These are phyloP conservation scores for Neotoma lepida DNA, from an alignment of 2,113 vertebrate species.

Conservation along the genomic window DNA sequence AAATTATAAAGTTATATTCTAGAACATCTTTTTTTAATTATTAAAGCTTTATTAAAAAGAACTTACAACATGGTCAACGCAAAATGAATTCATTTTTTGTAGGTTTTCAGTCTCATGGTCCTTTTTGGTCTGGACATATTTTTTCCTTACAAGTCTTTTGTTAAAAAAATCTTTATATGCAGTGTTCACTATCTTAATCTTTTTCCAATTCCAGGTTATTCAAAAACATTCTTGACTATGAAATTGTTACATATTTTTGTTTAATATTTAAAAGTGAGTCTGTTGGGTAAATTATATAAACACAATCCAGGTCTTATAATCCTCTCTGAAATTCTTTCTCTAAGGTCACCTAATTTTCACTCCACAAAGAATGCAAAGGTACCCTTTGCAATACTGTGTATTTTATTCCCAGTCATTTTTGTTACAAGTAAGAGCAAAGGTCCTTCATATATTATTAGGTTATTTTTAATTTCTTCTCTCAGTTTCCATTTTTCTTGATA, in stretches of 20 bases:
- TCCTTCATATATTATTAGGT: not conserved
- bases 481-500: slow-evolving; percentile 57
- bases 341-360: not conserved
- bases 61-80: not conserved
- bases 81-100: not conserved
- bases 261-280: not conserved
- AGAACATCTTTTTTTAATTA: not conserved
- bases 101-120: not conserved
- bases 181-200: not conserved
- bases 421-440: not conserved
- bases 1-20: not conserved
- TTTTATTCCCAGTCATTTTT: not conserved
- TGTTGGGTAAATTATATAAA: not conserved
- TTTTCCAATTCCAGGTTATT: not conserved
- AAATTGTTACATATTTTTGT: not conserved
- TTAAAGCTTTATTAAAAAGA: not conserved
- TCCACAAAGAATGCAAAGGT: not conserved
- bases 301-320: not conserved
- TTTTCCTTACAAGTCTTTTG: not conserved
- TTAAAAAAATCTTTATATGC: not conserved
- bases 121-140: not conserved
- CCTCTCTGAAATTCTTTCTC: not conserved
- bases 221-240: not conserved
- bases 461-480: slow-evolving; percentile 46
- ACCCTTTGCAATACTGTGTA: not conserved